A percentile compares a stretch with the other conserved stretches of the same genome.
phyloP scores from a whole-genome alignment of 64 coral and sea anemone species.

The Actinia tenebrosa region DNA sequence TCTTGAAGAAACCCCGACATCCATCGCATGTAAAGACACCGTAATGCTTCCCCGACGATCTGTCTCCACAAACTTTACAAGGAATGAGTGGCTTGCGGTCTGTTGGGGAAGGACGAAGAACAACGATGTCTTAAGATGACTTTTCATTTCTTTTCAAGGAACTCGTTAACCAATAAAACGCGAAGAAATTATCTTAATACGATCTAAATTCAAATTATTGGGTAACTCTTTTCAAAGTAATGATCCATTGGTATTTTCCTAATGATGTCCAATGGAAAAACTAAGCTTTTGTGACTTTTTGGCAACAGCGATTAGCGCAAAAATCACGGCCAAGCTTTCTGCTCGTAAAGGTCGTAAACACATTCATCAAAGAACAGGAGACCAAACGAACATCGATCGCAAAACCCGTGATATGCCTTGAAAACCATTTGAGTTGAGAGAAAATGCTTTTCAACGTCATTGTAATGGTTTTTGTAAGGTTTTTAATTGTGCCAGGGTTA shows the following conservation, averaged over 20 bases:
- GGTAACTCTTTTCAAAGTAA: not conserved
- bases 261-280: not conserved
- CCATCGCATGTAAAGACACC: constrained; percentile 97
- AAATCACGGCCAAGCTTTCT: constrained; percentile 18
- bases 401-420: not conserved
- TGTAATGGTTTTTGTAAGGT: not conserved
- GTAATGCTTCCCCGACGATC: constrained; percentile 97
- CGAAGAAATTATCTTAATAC: not conserved
- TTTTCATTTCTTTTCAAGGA: not conserved
- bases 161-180: not conserved
- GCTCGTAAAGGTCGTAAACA: constrained; percentile 14
- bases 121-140: not conserved
- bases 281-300: not conserved
- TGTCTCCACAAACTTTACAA: constrained; percentile 90
- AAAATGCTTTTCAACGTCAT: not conserved
- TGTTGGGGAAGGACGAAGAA: constrained; percentile 12
- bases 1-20: constrained; percentile 92
- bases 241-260: not conserved
- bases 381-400: not conserved
- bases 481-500: not conserved
- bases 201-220: not conserved
- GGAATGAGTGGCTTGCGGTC: constrained; percentile 88
- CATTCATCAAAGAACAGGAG: constrained; percentile 19
- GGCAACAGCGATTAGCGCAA: not conserved
- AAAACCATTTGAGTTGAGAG: not conserved